phyloP scores from a whole-genome alignment of 2,888 invertebrate genomes.

The Exephanes ischioxanthus region DNA sequence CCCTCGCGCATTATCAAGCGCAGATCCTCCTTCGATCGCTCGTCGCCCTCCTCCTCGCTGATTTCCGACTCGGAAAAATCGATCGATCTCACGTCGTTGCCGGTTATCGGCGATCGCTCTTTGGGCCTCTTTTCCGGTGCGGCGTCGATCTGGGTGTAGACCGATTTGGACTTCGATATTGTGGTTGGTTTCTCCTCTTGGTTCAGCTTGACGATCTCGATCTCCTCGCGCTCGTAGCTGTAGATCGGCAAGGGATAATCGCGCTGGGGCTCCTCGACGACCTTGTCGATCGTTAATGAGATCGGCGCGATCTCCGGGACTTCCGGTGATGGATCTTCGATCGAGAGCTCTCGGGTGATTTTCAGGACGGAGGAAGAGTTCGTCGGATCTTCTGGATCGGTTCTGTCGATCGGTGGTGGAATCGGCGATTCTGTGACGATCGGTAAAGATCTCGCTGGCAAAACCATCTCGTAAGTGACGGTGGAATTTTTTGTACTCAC shows the following conservation, averaged over 20 bases:
- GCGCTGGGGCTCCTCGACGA: conserved; percentile 81
- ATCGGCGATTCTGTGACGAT: not conserved
- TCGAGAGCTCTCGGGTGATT: conserved; percentile 66
- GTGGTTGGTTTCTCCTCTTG: conserved; percentile 77
- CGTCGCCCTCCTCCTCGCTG: conserved; percentile 48
- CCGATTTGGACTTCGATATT: conserved; percentile 77
- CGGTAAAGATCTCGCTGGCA: not conserved
- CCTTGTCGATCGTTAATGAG: conserved; percentile 24
- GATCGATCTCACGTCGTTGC: conserved; percentile 66
- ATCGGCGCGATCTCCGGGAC: not conserved
- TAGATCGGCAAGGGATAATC: conserved; percentile 84
- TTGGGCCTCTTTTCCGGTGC: conserved; percentile 60
- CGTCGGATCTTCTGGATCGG: conserved; percentile 12
- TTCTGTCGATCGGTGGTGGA: not conserved
- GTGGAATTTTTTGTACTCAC: conserved; percentile 1
- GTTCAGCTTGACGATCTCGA: conserved; percentile 85
- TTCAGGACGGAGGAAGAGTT: conserved; percentile 50
- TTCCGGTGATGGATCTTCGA: conserved; percentile 42
- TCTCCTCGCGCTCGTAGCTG: conserved; percentile 83
- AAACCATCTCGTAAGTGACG: conserved; percentile 15
- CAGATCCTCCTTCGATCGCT: conserved; percentile 71
- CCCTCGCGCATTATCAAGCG: conserved; percentile 75
- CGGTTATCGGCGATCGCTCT: conserved; percentile 59
- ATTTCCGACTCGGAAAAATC: conserved; percentile 51
- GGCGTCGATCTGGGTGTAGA: conserved; percentile 69